phyloP scores from a whole-genome alignment of 2,797 vertebrate genomes.

The Emydoidea blandingii region DNA sequence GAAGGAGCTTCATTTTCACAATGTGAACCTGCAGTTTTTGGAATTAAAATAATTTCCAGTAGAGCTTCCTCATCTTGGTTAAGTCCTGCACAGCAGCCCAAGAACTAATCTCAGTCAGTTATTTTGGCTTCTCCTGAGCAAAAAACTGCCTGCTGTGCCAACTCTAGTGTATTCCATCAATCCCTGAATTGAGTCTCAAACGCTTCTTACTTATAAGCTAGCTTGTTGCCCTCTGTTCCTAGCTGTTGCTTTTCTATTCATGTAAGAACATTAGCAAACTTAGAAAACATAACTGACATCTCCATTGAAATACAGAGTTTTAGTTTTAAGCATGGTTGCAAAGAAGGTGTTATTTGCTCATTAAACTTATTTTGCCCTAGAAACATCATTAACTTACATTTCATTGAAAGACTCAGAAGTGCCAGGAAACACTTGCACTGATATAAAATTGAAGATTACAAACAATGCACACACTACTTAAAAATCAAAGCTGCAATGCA shows the following conservation, averaged over 20 bases:
- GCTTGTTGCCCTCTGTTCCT: not conserved
- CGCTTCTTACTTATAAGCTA: not conserved
- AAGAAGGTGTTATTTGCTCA: not conserved
- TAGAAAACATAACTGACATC: constrained; percentile 38
- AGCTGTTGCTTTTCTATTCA: constrained; percentile 21
- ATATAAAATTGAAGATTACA: rapidly evolving
- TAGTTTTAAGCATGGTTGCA: not conserved
- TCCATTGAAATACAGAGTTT: constrained; percentile 5
- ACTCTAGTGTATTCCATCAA: not conserved
- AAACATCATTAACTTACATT: not conserved
- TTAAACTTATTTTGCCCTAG: not conserved
- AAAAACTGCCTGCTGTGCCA: not conserved
- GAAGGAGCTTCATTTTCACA: not conserved
- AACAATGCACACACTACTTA: not conserved
- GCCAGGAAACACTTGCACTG: not conserved
- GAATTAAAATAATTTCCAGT: not conserved
- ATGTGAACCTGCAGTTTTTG: not conserved
- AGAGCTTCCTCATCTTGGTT: not conserved
- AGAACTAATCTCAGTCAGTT: not conserved
- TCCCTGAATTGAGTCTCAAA: not conserved
- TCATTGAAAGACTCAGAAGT: not conserved
- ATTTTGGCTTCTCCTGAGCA: not conserved
- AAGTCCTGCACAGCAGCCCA: not conserved
- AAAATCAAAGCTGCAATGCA: not conserved
- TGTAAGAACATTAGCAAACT: not conserved